phyloP scores from a whole-genome alignment of 92 coral and sea anemone species.

The Zoanthus sansibaricus region DNA sequence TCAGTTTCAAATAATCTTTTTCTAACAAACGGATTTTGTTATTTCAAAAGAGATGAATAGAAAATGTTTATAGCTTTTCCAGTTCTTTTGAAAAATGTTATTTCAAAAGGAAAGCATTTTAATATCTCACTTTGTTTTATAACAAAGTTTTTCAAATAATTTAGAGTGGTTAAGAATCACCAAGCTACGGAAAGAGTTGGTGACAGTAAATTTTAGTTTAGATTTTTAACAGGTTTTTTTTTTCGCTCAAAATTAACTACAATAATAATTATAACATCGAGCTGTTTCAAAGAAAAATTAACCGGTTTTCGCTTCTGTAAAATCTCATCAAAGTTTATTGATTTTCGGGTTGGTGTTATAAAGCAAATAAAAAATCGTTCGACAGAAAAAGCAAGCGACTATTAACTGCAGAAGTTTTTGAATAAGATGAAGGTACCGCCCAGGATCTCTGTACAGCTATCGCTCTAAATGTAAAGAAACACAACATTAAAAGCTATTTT shows the following conservation, averaged over 20 bases:
- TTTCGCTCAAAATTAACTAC: conserved; percentile 2
- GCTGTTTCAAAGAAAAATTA: conserved; percentile 16
- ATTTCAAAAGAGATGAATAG: conserved; percentile 21
- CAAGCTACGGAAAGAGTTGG: conserved; percentile 31
- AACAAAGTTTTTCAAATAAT: conserved; percentile 50
- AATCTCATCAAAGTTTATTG: neutral
- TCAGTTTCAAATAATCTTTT: neutral
- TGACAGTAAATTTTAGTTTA: conserved; percentile 1
- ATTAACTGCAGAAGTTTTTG: neutral
- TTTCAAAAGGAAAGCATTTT: neutral
- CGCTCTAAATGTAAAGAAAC: neutral
- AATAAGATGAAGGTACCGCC: conserved; percentile 35
- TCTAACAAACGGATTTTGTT: conserved; percentile 12
- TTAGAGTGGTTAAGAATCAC: conserved; percentile 59
- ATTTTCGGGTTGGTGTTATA: neutral
- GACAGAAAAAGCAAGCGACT: neutral
- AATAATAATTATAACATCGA: conserved; percentile 24
- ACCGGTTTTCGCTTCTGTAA: conserved; percentile 16
- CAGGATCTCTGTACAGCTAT: neutral
- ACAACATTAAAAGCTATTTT: neutral
- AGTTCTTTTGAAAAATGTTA: conserved; percentile 2
- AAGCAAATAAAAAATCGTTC: neutral
- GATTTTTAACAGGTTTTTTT: neutral
- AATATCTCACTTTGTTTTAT: conserved; percentile 20
- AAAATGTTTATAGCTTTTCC: neutral